These are phyloP conservation scores for Trileptium ribeirensis DNA, from an alignment of 2,888 invertebrate species.

Conservation along the genomic window DNA sequence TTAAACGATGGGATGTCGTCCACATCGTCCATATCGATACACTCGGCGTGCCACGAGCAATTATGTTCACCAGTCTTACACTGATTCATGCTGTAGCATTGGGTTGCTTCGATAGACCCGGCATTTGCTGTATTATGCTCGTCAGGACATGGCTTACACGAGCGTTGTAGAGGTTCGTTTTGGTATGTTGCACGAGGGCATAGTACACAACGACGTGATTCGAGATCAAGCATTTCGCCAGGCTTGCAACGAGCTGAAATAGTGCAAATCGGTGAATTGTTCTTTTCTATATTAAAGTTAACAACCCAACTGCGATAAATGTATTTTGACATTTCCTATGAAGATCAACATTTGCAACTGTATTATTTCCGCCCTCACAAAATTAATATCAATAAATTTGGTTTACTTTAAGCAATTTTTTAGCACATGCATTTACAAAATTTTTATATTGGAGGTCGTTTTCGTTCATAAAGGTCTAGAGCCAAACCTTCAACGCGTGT, in stretches of 20 bases:
- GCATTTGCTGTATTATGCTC: constrained; percentile 71
- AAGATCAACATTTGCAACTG: no score
- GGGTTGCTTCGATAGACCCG: constrained; percentile 18
- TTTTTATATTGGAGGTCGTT: no score
- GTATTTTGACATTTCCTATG: no score
- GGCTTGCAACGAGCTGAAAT: constrained; percentile 66
- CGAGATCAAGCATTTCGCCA: constrained; percentile 77
- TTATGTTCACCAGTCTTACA: constrained; percentile 49
- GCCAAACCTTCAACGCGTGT: no score
- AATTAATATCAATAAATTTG: no score
- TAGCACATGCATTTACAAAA: no score
- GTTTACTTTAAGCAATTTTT: no score
- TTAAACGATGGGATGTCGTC: constrained; percentile 55
- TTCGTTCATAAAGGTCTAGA: no score
- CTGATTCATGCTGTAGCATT: constrained; percentile 50
- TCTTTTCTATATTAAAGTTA: no score
- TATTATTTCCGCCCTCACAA: no score
- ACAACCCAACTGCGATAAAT: no score
- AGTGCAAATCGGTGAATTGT: no score
- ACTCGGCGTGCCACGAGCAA: constrained; percentile 49
- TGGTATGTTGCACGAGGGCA: constrained; percentile 89
- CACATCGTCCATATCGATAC: constrained; percentile 48
- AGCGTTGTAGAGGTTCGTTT: constrained; percentile 78
- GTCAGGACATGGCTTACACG: constrained; percentile 79
- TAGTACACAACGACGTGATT: constrained; percentile 77